Conservation (phyloP, 1,140 invertebrate genomes). For the Diuraphis noxia region DNA sequence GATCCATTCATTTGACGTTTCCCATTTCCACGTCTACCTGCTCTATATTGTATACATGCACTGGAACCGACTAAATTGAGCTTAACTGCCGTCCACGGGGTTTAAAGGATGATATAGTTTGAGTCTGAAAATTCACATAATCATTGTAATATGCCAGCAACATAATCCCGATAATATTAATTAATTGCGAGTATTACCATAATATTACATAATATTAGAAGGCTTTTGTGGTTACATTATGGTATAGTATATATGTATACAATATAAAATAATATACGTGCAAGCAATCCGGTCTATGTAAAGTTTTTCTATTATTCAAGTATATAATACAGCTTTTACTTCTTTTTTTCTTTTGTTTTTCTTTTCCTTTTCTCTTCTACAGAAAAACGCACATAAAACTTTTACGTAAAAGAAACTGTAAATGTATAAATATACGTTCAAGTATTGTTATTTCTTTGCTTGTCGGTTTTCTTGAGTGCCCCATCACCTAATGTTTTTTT, state of each 20-base stretch:
- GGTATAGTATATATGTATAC: background rate
- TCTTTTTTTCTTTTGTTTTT: conserved; percentile 2
- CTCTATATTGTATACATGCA: background rate
- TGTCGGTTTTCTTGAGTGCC: background rate
- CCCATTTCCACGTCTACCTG: background rate
- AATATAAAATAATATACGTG: background rate
- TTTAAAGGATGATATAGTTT: background rate
- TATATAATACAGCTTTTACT: background rate
- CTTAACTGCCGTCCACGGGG: background rate
- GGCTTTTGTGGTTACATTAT: background rate
- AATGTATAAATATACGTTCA: background rate
- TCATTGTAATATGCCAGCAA: background rate
- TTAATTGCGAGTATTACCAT: background rate
- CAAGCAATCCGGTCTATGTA: background rate
- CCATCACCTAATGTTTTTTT: conserved; percentile 27
- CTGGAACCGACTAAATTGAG: background rate
- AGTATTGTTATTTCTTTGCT: conserved; percentile 20
- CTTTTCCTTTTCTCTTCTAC: background rate
- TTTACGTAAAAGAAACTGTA: background rate
- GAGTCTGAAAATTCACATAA: background rate
- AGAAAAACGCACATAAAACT: conserved; percentile 20
- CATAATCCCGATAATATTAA: background rate
- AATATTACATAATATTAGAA: background rate
- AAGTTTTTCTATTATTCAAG: conserved; percentile 47
- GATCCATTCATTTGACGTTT: background rate